Base-by-base conservation (phyloP, 2,113 vertebrate genomes). In the Jaculus jaculus region DNA sequence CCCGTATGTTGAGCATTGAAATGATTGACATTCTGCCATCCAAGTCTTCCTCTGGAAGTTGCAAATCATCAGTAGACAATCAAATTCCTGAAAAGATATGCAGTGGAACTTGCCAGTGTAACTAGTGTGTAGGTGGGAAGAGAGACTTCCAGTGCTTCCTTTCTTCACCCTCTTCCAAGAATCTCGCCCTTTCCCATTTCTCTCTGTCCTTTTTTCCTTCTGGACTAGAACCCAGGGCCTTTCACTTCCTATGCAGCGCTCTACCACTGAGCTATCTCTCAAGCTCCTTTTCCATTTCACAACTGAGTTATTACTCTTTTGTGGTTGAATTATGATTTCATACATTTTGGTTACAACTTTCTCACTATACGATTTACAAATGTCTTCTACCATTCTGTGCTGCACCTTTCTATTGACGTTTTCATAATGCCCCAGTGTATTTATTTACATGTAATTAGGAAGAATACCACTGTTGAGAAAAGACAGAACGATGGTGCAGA, bases 401-500 rank as follows among this genome's bases (percentile, higher is more conserved):
- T 12, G 60, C 68, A 42, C 75, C 54, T 90, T 93, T 94, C 79
- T 16, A 34, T 15, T 54, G 26, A 71, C 58, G 81, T 87, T 73
- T 78, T 73, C 82, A 84, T 81, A 18, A 7, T 32, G 34, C 32
- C 4, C 4, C 5, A 79, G 15, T 71, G 16, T 82, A 42, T 87
- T 92, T 78, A 86, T 69, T 92, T 81, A 90, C 42, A 92, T 10
- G 79, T 51, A 77, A 47, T 79, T 16, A 78, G 71, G 89, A 79
- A 74, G 37, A 73, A 95, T 28, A 80, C 5, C 63, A 72, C n/a
- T 37, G 83, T 73, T 90, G 51, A 81, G 11, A 2, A 86, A 94
- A 39, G 18, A 20, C 58, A 83, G 30, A 92, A 88, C 74, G 42
- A 66, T 3, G 68, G 84, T 23, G 72, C 78, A 92, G 88, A 85